Conservation (phyloP, 2,888 invertebrate species). For the Leptura quadrifasciata region DNA sequence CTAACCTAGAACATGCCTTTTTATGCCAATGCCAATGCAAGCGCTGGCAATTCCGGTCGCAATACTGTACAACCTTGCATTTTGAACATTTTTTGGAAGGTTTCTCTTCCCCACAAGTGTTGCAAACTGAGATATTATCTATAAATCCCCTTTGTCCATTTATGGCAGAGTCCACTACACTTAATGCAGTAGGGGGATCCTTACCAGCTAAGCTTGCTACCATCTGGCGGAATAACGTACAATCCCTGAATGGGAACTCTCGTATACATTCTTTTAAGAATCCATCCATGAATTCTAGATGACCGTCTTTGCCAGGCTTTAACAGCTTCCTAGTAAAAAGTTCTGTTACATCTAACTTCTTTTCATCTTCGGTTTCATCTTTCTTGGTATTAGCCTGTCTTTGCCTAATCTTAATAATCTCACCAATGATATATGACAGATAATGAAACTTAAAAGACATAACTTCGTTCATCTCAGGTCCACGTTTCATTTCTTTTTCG, state of each 20-base stretch:
- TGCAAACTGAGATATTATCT: slow-evolving; percentile 82
- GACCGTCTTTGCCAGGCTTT: slow-evolving; percentile 83
- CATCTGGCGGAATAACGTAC: slow-evolving; percentile 91
- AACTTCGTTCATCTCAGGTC: slow-evolving; percentile 90
- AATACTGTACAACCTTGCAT: slow-evolving; percentile 95
- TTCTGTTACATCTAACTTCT: slow-evolving; percentile 83
- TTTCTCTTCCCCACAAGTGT: slow-evolving; percentile 91
- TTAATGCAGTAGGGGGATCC: slow-evolving; percentile 83
- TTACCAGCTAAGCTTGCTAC: slow-evolving; percentile 85
- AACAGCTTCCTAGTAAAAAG: slow-evolving; percentile 84
- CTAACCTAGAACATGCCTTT: slow-evolving; percentile 85
- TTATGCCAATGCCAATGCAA: slow-evolving; percentile 95
- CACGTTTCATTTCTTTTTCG: slow-evolving; percentile 90
- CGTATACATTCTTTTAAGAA: slow-evolving; percentile 91
- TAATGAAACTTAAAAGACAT: slow-evolving; percentile 94
- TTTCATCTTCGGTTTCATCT: slow-evolving; percentile 73
- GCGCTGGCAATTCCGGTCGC: slow-evolving; percentile 95
- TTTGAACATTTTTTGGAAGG: slow-evolving; percentile 95
- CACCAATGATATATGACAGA: slow-evolving; percentile 83
- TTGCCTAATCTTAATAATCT: slow-evolving; percentile 82
- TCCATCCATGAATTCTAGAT: slow-evolving; percentile 79
- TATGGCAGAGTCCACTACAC: slow-evolving; percentile 86
- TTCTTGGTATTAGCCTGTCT: slow-evolving; percentile 75
- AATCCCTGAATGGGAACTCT: slow-evolving; percentile 93
- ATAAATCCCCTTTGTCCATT: slow-evolving; percentile 92